Percentiles rank a stretch among this genome's conserved stretches.
Conservation (phyloP, 2,113 vertebrate species). For the Xiphias gladius region DNA sequence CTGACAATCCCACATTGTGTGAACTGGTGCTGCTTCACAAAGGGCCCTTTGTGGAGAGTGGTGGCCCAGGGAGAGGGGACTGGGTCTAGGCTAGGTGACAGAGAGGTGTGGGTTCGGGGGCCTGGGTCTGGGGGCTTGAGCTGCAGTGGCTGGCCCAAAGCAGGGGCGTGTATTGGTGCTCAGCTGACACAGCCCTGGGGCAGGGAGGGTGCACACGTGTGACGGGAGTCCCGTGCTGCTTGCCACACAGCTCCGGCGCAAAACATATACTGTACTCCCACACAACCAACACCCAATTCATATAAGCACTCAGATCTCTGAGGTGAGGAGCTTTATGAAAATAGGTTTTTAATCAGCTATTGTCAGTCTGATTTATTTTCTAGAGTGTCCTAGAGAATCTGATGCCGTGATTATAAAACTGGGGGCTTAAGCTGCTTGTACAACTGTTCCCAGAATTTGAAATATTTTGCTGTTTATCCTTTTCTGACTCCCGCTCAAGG, state of each 20-base stretch:
- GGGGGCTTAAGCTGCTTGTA: slow-evolving; percentile 66
- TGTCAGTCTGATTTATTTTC: slow-evolving; percentile 60
- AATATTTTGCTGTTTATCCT: slow-evolving; percentile 69
- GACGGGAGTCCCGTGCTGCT: slow-evolving; percentile 51
- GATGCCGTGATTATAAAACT: slow-evolving; percentile 53
- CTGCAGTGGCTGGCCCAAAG: slow-evolving; percentile 31
- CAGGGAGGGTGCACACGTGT: slow-evolving; percentile 55
- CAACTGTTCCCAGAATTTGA: slow-evolving; percentile 66
- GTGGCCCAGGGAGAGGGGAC: slow-evolving; percentile 68
- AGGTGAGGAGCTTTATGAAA: slow-evolving; percentile 53
- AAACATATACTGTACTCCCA: slow-evolving; percentile 29
- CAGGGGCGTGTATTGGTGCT: slow-evolving; percentile 27
- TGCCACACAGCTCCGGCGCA: slow-evolving; percentile 1
- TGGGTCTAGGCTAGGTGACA: slow-evolving; percentile 71
- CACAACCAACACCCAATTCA: slow-evolving; percentile 14
- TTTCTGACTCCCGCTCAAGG: slow-evolving; percentile 68
- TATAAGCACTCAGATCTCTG: slow-evolving; percentile 27
- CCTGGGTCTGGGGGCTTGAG: slow-evolving; percentile 66
- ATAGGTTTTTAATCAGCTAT: slow-evolving; percentile 56
- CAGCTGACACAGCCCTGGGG: slow-evolving; percentile 25
- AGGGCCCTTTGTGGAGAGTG: slow-evolving; percentile 77
- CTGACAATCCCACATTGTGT: slow-evolving; percentile 82
- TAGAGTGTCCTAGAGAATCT: slow-evolving; percentile 36
- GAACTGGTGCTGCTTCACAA: slow-evolving; percentile 77
- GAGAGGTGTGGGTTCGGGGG: slow-evolving; percentile 68